phyloP scores from a whole-genome alignment of 2,888 invertebrate species.

The Tiliacea aurago region DNA sequence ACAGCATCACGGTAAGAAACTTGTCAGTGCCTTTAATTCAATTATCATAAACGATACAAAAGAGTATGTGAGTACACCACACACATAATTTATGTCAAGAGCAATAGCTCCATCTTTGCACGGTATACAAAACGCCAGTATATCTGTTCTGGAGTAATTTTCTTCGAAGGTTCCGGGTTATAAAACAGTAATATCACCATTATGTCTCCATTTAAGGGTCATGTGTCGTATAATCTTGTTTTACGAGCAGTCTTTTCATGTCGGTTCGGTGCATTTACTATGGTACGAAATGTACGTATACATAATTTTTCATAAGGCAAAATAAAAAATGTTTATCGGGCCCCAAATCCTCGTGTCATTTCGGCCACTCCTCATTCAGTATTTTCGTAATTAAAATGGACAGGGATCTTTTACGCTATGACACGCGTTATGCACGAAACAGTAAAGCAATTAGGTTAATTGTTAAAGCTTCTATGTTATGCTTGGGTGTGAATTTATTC shows the following conservation, averaged over 20 bases:
- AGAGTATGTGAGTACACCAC: background rate
- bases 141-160: slow-evolving; percentile 61
- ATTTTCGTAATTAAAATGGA: slow-evolving; percentile 85
- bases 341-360: slow-evolving; percentile 73
- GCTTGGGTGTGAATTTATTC: slow-evolving; percentile 53
- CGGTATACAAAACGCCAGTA: slow-evolving; percentile 56
- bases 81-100: slow-evolving; percentile 51
- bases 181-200: slow-evolving; percentile 70
- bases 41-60: slow-evolving; percentile 4
- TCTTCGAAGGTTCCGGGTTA: slow-evolving; percentile 63
- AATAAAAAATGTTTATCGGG: slow-evolving; percentile 81
- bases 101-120: slow-evolving; percentile 33
- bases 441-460: slow-evolving; percentile 77
- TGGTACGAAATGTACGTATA: slow-evolving; percentile 47
- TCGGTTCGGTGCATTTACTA: slow-evolving; percentile 55
- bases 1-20: background rate
- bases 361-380: slow-evolving; percentile 69
- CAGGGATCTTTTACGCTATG: slow-evolving; percentile 76
- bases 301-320: slow-evolving; percentile 74
- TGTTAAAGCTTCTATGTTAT: slow-evolving; percentile 58
- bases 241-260: slow-evolving; percentile 68
- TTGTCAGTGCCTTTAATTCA: background rate
- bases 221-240: slow-evolving; percentile 65
- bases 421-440: slow-evolving; percentile 73
- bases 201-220: slow-evolving; percentile 65